Evolutionary conservation across 2,888 invertebrate species (phyloP).

Genomic region (Dicyrtoma fusca): DNA sequence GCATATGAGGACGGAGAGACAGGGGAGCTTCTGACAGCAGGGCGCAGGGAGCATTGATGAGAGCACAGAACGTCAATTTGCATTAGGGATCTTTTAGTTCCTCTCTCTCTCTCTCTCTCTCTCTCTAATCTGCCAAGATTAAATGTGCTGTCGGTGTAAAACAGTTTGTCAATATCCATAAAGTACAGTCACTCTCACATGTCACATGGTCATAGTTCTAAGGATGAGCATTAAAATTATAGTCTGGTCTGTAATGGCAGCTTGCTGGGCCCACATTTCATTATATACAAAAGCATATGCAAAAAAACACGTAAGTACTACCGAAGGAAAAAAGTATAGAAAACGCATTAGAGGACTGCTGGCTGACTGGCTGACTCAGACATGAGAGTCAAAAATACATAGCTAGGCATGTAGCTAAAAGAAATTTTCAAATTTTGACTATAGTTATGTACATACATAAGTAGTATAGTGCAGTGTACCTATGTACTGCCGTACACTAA

Average conservation of each 20-base stretch:
- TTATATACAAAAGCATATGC: too few species aligned
- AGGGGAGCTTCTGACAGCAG: background rate
- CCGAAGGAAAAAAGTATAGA: conserved; percentile 16
- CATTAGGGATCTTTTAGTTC: conserved; percentile 40
- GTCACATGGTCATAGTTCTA: too few species aligned
- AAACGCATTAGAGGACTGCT: conserved; percentile 34
- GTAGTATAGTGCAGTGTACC: background rate
- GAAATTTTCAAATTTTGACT: too few species aligned
- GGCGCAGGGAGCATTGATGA: background rate
- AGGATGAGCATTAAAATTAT: too few species aligned
- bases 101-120: too few species aligned
- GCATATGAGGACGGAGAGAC: background rate
- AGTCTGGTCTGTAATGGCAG: too few species aligned
- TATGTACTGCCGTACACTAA: too few species aligned
- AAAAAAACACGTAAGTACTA: too few species aligned
- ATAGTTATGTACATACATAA: too few species aligned
- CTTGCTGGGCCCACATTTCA: background rate
- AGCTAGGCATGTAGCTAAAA: too few species aligned
- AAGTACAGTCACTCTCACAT: conserved; percentile 23
- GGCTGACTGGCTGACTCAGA: too few species aligned
- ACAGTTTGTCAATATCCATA: conserved; percentile 48
- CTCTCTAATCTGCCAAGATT: conserved; percentile 44
- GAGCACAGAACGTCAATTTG: conserved; percentile 41
- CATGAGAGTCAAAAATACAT: background rate
- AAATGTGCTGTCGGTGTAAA: conserved; percentile 45